Base-by-base conservation (phyloP, 2,888 invertebrate genomes). In the Helleia helle region DNA sequence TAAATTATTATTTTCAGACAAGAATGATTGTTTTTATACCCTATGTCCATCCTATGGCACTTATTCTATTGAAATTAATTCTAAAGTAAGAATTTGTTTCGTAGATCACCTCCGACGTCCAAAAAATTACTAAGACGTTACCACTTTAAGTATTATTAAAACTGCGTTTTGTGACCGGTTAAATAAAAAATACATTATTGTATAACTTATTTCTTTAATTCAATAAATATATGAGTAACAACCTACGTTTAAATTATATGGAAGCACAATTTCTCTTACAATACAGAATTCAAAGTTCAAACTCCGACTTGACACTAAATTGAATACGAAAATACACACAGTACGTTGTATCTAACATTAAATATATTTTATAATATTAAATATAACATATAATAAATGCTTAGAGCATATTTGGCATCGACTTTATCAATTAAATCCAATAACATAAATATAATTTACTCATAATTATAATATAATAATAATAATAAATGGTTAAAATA, bases 231-330 rank as follows among this genome's bases (percentile, higher is more conserved):
- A 31, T 36, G 36, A 36, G 25, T 36, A 40, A 40, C 25, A 40
- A 31, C 22, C 40, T 40, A 40, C 40, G 13, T 43, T 39, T 39
- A 43, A 43, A 40, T 36, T 43, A 43, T 39, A 36, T 39, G 42
- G 42, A 43, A 43, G 42, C 42, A 39, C 42, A 28, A 29, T 39
- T 40, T 25, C 31, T 43, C 38, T 22, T 29, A 13, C 17, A 17
- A 36, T 36, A 39, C 34, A 42, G n/a, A 24, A 36, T 36, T 39
- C 25, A 39, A 24, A 24, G 36, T 36, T 39, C 25, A 39, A 24
- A 39, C 30, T 22, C 36, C 7, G 22, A 36, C 14, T 31, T 24
- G 24, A 17, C 39, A 22, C 18, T 34, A 34, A 30, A 18, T 34
- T 22, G 34, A 34, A 18, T 34, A 22, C 12, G 34, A n/a, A n/a